These are phyloP conservation scores for Zosterops hypoxanthus DNA, from an alignment of 2,113 vertebrate species.

Conservation along the genomic window DNA sequence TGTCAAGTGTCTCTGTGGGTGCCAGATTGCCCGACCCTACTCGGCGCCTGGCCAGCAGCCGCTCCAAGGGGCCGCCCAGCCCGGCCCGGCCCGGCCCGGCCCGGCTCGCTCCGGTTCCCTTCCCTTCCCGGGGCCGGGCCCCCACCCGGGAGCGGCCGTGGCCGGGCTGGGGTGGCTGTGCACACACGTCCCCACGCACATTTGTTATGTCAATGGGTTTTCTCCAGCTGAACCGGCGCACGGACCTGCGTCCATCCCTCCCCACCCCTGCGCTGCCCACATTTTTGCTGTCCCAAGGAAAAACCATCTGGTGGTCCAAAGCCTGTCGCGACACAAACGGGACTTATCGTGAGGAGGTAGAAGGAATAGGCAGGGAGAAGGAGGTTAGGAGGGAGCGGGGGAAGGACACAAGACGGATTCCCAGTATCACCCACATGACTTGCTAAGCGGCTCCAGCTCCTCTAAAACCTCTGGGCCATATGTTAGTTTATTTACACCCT, in stretches of 20 bases:
- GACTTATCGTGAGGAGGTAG: slow-evolving; percentile 17
- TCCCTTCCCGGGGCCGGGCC: too few species aligned
- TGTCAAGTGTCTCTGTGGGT: neutral
- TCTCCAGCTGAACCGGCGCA: neutral
- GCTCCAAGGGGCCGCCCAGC: neutral
- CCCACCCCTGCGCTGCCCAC: neutral
- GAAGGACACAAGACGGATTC: slow-evolving; percentile 26
- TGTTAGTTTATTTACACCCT: slow-evolving; percentile 62
- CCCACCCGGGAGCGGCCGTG: rapidly evolving
- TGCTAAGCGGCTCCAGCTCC: slow-evolving; percentile 50
- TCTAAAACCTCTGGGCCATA: slow-evolving; percentile 58
- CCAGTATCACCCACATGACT: slow-evolving; percentile 34
- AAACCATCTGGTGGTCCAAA: neutral
- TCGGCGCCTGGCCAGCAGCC: neutral
- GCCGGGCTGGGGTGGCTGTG: neutral
- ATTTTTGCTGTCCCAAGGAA: neutral
- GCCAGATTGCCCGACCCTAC: neutral
- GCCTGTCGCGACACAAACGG: neutral
- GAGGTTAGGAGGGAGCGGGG: neutral
- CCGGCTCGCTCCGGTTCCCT: too few species aligned
- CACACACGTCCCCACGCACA: neutral
- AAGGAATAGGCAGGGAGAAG: neutral
- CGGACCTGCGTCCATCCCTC: neutral
- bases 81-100: neutral
- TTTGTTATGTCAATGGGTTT: neutral